These are phyloP conservation scores for Perizoma flavofasciatum DNA, from an alignment of 2,888 invertebrate species.

Conservation along the genomic window DNA sequence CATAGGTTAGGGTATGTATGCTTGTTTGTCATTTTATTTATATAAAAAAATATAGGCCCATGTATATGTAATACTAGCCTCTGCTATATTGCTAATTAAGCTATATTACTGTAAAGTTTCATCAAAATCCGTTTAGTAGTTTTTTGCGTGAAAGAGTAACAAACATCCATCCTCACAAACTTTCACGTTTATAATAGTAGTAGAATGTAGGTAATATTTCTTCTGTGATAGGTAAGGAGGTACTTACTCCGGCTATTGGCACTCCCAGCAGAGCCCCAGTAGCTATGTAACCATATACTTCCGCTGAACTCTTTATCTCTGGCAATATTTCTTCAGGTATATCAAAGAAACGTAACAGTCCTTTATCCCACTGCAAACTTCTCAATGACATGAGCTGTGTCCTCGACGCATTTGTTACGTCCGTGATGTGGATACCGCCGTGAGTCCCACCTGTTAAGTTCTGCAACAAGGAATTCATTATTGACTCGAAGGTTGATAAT, in stretches of 20 bases:
- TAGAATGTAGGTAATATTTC: too few species aligned
- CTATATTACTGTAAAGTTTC: too few species aligned
- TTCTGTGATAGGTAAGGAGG: not conserved
- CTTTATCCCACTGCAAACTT: conserved; percentile 94
- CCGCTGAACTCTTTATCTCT: conserved; percentile 94
- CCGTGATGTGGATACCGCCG: conserved; percentile 91
- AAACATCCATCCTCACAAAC: too few species aligned
- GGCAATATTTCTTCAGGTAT: conserved; percentile 94
- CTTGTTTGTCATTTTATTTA: too few species aligned
- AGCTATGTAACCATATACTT: conserved; percentile 93
- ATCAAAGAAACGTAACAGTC: conserved; percentile 93
- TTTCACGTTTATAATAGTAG: too few species aligned
- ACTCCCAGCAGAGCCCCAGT: conserved; percentile 90
- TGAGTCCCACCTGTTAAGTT: conserved; percentile 84
- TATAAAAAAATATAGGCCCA: too few species aligned
- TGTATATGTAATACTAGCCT: too few species aligned
- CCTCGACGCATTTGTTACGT: conserved; percentile 98
- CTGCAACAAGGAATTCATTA: conserved; percentile 55
- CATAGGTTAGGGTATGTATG: too few species aligned
- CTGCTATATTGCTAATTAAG: too few species aligned
- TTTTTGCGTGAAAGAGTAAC: too few species aligned
- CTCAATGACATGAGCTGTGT: conserved; percentile 98
- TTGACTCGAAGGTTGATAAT: too few species aligned
- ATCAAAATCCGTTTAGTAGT: too few species aligned
- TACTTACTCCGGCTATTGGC: conserved; percentile 93